These are phyloP conservation scores for Phorcus lineatus DNA, from an alignment of 2,888 invertebrate genomes.

Conservation along the genomic window DNA sequence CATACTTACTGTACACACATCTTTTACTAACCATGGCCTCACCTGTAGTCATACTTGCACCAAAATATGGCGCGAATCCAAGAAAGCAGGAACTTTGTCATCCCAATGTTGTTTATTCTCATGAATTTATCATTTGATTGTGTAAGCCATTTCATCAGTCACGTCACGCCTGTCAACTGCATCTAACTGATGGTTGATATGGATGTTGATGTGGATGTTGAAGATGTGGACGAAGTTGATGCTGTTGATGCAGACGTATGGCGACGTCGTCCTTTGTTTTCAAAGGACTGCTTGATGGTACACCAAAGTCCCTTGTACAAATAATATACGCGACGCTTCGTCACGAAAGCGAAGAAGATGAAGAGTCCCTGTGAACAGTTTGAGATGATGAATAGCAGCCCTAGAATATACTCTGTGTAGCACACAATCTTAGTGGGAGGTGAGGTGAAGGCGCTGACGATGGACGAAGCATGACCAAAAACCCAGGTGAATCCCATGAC, in stretches of 20 bases:
- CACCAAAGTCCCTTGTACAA: slow-evolving; percentile 49
- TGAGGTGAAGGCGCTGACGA: slow-evolving; percentile 59
- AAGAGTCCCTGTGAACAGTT: slow-evolving; percentile 69
- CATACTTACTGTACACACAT: too few species aligned
- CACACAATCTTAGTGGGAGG: slow-evolving; percentile 50
- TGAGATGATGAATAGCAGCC: slow-evolving; percentile 63
- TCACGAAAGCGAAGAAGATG: slow-evolving; percentile 67
- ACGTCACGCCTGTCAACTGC: too few species aligned
- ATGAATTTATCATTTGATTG: too few species aligned
- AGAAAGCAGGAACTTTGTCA: too few species aligned
- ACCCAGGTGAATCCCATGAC: slow-evolving; percentile 72
- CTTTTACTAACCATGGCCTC: too few species aligned
- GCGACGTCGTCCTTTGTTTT: not conserved
- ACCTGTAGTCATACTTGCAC: too few species aligned
- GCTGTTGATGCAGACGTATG: not conserved
- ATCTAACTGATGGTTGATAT: not conserved
- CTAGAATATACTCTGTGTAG: slow-evolving; percentile 54
- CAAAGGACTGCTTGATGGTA: slow-evolving; percentile 7
- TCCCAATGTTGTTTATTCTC: too few species aligned
- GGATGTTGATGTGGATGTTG: not conserved
- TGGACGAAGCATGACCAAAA: slow-evolving; percentile 65
- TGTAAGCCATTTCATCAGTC: too few species aligned
- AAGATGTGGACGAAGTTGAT: not conserved
- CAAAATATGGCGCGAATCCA: too few species aligned
- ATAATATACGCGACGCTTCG: slow-evolving; percentile 57